Evolutionary conservation across 2,797 vertebrate species (phyloP).

Genomic region (Falco concolor): DNA sequence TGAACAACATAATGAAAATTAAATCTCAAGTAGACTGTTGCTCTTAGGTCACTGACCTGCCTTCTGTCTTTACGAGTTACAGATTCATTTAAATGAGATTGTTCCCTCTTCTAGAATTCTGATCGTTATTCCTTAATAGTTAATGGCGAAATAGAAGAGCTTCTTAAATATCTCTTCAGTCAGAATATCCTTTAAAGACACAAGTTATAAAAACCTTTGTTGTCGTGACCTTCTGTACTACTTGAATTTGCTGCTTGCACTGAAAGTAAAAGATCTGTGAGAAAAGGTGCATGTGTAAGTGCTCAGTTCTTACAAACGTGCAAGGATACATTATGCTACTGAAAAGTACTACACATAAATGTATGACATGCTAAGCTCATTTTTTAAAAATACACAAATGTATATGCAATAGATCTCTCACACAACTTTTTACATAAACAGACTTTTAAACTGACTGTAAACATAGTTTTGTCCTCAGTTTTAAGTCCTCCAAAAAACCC

Average conservation of each 20-base stretch:
- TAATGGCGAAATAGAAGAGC: slow-evolving; percentile 63
- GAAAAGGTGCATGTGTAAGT: slow-evolving; percentile 68
- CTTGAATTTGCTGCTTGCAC: slow-evolving; percentile 76
- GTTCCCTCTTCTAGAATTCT: slow-evolving; percentile 70
- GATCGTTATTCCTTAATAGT: slow-evolving; percentile 68
- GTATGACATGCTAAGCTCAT: not conserved
- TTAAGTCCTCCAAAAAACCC: not conserved
- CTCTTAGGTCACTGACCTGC: slow-evolving; percentile 80
- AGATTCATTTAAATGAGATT: slow-evolving; percentile 67
- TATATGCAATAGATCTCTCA: not conserved
- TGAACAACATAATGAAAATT: slow-evolving; percentile 94
- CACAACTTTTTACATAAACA: not conserved
- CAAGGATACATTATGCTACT: slow-evolving; percentile 24
- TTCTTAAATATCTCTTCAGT: slow-evolving; percentile 73
- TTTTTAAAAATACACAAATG: not conserved
- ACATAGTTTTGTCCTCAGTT: slow-evolving; percentile 1
- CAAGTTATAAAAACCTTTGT: slow-evolving; percentile 73
- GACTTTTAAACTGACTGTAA: slow-evolving; percentile 17
- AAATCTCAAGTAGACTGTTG: slow-evolving; percentile 77
- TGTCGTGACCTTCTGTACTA: slow-evolving; percentile 74
- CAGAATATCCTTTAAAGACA: slow-evolving; percentile 74
- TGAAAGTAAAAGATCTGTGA: slow-evolving; percentile 72
- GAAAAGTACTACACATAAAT: not conserved
- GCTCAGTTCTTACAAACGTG: slow-evolving; percentile 25
- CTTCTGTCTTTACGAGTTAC: slow-evolving; percentile 70